A percentile compares a stretch with the other conserved stretches of the same genome.
Evolutionary conservation across 2,113 vertebrate species (phyloP).

Genomic region (Oryctolagus cuniculus): mOryCun1.1 NC_091434.1:73352001-73352500

Average conservation of each 20-base stretch:
- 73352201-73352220: constrained; percentile 1
- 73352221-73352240: not conserved
- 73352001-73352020: too few relatives aligned
- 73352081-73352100: too few relatives aligned
- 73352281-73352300: not conserved
- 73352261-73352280: not conserved
- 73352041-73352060: too few relatives aligned
- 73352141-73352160: too few relatives aligned
- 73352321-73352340: not conserved
- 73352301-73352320: not conserved
- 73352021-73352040: too few relatives aligned
- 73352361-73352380: not conserved
- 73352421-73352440: not conserved
- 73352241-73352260: not conserved
- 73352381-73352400: not conserved
- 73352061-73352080: too few relatives aligned
- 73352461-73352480: not conserved
- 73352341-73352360: not conserved
- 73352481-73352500: not conserved
- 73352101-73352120: too few relatives aligned
- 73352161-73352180: too few relatives aligned
- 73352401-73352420: too few relatives aligned
- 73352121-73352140: too few relatives aligned
- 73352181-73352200: too few relatives aligned
- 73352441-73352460: not conserved